These are phyloP conservation scores for Danio choprae DNA, from an alignment of 2,797 vertebrate species.

Conservation along the genomic window DNA sequence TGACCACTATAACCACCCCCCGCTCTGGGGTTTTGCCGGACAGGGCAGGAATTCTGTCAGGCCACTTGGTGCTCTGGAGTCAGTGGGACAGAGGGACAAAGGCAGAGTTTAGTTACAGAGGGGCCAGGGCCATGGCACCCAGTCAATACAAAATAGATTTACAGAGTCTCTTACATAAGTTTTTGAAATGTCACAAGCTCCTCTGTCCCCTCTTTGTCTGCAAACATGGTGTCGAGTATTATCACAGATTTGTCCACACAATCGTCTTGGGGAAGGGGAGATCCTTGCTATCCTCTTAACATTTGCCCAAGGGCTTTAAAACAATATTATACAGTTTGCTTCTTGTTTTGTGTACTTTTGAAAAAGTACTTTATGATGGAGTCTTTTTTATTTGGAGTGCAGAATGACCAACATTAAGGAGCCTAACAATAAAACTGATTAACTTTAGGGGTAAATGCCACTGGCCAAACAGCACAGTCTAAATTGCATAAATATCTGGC, in stretches of 20 bases:
- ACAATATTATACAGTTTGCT: conserved; percentile 32
- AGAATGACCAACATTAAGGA: not conserved
- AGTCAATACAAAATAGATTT: conserved; percentile 67
- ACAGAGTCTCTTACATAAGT: conserved; percentile 60
- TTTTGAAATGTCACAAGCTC: conserved; percentile 60
- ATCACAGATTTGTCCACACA: conserved; percentile 50
- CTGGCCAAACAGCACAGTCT: no score
- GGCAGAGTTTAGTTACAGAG: conserved; percentile 69
- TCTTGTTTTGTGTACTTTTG: not conserved
- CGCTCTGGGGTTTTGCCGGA: conserved; percentile 77
- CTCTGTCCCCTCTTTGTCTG: conserved; percentile 54
- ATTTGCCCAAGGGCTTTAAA: conserved; percentile 27
- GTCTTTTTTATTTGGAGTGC: not conserved
- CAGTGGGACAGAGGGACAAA: conserved; percentile 68
- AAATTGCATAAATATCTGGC: not conserved
- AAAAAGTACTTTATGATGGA: not conserved
- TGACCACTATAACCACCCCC: conserved; percentile 64
- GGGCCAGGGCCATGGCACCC: conserved; percentile 57
- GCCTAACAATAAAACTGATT: not conserved
- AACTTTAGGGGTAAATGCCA: not conserved
- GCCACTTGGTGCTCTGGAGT: conserved; percentile 71
- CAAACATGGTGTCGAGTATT: conserved; percentile 59
- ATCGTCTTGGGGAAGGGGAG: conserved; percentile 46
- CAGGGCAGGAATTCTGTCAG: conserved; percentile 81
- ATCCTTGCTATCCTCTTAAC: conserved; percentile 34